Evolutionary conservation across 2,797 vertebrate species (phyloP), one percentile per base, ranked within the genome.

Genomic region (Coregonus sp.): DNA sequence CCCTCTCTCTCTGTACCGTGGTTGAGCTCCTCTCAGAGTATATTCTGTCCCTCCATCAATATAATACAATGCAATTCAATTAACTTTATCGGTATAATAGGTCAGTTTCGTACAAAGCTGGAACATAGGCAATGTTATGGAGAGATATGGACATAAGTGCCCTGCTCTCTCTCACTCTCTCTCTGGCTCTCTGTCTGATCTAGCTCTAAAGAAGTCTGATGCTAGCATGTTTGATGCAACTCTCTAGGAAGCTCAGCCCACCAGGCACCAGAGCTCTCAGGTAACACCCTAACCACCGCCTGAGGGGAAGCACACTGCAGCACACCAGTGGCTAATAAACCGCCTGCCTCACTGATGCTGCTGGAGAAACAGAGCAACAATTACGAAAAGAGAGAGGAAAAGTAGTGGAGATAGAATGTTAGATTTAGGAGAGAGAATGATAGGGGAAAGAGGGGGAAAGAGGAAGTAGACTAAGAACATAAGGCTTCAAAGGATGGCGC

Each of bases 11-110:
- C 56, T 51, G 75, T 82, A 54, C 56, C 61, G 31, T 2, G 2
- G 31, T 47, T 1, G 35, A 37, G 37, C 37, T 37, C 37, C 5
- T 37, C 5, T 37, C 35, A 37, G 37, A 37, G 37, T 37, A 37
- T 37, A 6, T 37, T 81, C 25, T 59, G 29, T 54, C 37, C 78
- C 72, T 4, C n/a, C 5, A 15, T 73, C 51, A 33, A 16, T 73
- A 40, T 40, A 40, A 37, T 37, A 37, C 37, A 37, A 37, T 37
- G 37, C 37, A 37, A 37, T 37, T 37, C 1, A 56, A 54, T 54
- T 4, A 4, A 18, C 11, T 12, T 56, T 5, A 56, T 56, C n/a
- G 52, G 16, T 56, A 56, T 56, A 16, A 56, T n/a, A 56, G 52
- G 52, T 56, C 52, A 56, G 52, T 37, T 6, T 37, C 37, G 5